phyloP scores from a whole-genome alignment of 2,113 vertebrate genomes.

The Antigone vipio region DNA sequence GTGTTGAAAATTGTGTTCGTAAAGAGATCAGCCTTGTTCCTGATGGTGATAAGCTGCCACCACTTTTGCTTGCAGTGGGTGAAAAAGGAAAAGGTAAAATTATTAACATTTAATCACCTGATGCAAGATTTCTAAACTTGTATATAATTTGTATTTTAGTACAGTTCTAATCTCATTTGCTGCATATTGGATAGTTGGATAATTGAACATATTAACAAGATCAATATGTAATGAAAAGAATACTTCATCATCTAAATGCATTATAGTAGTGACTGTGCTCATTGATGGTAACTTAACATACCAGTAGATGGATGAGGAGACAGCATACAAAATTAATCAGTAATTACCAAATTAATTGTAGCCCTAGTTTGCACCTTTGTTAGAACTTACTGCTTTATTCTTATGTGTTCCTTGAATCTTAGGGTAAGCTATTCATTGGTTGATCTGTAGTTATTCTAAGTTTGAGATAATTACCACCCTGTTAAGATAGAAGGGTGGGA shows the following conservation, averaged over 20 bases:
- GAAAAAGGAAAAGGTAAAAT: slow-evolving; percentile 80
- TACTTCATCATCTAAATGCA: background rate
- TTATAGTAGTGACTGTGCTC: background rate
- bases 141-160: background rate
- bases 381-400: background rate
- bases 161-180: background rate
- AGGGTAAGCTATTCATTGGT: background rate
- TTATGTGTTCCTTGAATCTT: background rate
- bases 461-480: background rate
- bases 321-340: background rate
- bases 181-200: background rate
- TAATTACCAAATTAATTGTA: background rate
- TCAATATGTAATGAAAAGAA: background rate
- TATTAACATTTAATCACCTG: background rate
- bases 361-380: background rate
- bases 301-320: background rate
- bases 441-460: background rate
- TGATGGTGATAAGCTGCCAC: slow-evolving; percentile 82
- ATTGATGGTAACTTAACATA: background rate
- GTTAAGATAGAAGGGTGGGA: background rate
- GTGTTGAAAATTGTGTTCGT: slow-evolving; percentile 74
- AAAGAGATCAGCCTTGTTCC: slow-evolving; percentile 82
- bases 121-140: background rate
- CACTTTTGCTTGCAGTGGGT: slow-evolving; percentile 78
- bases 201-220: background rate